phyloP scores from a whole-genome alignment of 1,140 invertebrate genomes.

The Battus philenor region DNA sequence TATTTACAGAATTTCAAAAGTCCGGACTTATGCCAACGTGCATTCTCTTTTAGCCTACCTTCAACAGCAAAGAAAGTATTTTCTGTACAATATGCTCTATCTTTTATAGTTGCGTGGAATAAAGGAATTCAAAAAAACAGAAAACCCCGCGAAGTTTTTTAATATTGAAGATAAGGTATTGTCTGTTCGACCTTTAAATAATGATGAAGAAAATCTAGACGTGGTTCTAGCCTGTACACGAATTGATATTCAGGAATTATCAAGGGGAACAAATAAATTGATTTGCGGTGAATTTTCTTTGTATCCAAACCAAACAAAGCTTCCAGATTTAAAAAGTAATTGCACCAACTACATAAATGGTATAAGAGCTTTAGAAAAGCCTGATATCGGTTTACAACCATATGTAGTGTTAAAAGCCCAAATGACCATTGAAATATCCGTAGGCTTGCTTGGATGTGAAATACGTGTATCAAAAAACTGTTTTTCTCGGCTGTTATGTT shows the following conservation, averaged over 20 bases:
- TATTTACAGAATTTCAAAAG: too few species aligned
- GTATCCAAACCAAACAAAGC: too few species aligned
- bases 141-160: slow-evolving; percentile 27
- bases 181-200: background rate
- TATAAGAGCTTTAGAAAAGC: slow-evolving; percentile 25
- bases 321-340: slow-evolving; percentile 33
- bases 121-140: slow-evolving; percentile 12
- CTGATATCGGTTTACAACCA: slow-evolving; percentile 35
- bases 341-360: slow-evolving; percentile 56
- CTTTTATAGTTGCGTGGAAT: slow-evolving; percentile 44
- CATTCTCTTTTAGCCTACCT: too few species aligned
- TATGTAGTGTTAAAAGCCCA: slow-evolving; percentile 43
- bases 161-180: slow-evolving; percentile 32
- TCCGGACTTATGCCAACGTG: too few species aligned
- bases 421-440: slow-evolving; percentile 51
- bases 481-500: slow-evolving; percentile 49
- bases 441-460: slow-evolving; percentile 57
- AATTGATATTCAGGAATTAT: slow-evolving; percentile 43
- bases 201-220: slow-evolving; percentile 27
- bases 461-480: slow-evolving; percentile 23
- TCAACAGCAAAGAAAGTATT: too few species aligned
- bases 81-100: too few species aligned
- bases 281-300: slow-evolving; percentile 47
- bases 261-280: slow-evolving; percentile 38
- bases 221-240: slow-evolving; percentile 46